phyloP scores from a whole-genome alignment of 2,888 invertebrate species.

The Eutolmus rufibarbis region DNA sequence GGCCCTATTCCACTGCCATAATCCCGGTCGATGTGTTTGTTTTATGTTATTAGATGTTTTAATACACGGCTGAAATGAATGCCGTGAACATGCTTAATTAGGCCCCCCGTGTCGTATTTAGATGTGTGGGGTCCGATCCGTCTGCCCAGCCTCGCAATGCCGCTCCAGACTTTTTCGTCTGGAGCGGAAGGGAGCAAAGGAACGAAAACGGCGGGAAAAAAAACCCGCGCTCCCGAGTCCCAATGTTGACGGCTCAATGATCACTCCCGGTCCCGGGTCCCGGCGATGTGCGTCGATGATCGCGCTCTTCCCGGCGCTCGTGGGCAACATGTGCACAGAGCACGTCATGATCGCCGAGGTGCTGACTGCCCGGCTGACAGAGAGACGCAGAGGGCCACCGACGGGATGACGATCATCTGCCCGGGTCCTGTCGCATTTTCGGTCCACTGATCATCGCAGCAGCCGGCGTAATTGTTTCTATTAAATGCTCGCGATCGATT shows the following conservation, averaged over 20 bases:
- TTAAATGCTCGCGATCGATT: conserved; percentile 12
- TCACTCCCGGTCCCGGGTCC: not conserved
- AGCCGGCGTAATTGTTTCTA: conserved; percentile 34
- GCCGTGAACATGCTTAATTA: conserved; percentile 54
- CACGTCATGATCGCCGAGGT: conserved; percentile 5
- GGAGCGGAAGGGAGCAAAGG: not conserved
- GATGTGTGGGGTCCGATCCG: conserved; percentile 53
- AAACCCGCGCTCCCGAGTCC: not conserved
- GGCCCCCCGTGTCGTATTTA: conserved; percentile 54
- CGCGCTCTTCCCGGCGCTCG: not conserved
- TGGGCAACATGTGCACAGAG: conserved; percentile 34
- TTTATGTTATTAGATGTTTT: conserved; percentile 47
- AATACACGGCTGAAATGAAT: conserved; percentile 50
- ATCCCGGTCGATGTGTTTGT: conserved; percentile 34
- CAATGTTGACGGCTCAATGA: conserved; percentile 41
- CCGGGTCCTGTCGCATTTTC: not conserved
- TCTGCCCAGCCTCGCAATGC: conserved; percentile 8
- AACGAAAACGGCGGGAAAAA: not conserved
- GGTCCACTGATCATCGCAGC: not conserved
- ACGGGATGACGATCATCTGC: not conserved
- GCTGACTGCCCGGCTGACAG: conserved; percentile 18
- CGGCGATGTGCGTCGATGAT: not conserved
- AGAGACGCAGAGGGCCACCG: not conserved
- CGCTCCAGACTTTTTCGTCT: conserved; percentile 9
- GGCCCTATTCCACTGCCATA: not conserved